These are phyloP conservation scores for Pammene aurita DNA, from an alignment of 2,888 invertebrate genomes.

Conservation along the genomic window DNA sequence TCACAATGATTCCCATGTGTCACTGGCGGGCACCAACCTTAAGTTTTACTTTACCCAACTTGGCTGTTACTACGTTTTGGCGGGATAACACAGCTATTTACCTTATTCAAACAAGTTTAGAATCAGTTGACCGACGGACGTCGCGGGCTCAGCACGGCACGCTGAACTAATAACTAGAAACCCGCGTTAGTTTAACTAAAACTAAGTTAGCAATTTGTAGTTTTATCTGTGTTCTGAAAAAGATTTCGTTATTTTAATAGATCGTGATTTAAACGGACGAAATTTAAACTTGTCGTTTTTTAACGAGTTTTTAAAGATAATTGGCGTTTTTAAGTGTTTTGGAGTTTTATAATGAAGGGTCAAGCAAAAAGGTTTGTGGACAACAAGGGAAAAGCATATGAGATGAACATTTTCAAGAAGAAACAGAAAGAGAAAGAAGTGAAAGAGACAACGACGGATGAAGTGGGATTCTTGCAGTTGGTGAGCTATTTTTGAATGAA, in stretches of 20 bases:
- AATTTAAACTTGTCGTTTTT: neutral
- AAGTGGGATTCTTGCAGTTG: constrained; percentile 52
- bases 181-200: neutral
- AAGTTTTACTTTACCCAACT: neutral
- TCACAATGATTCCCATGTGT: neutral
- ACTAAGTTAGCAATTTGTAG: neutral
- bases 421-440: constrained; percentile 22
- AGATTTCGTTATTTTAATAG: neutral
- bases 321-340: neutral
- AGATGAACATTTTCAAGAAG: constrained; percentile 44
- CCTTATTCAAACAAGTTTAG: neutral
- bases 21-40: neutral
- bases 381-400: constrained; percentile 51
- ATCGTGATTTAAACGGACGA: neutral
- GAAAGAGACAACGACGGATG: constrained; percentile 40
- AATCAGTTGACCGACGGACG: constrained; percentile 3
- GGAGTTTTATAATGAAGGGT: constrained; percentile 48
- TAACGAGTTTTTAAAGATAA: neutral
- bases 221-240: neutral
- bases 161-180: neutral
- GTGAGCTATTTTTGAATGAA: constrained; percentile 44
- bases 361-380: constrained; percentile 52
- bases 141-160: constrained; percentile 1
- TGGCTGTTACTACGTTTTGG: neutral
- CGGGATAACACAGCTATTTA: neutral